Percentiles rank a stretch among this genome's conserved stretches.
phyloP scores from a whole-genome alignment of 2,888 invertebrate species.

The Drosophila vallismaia region DNA sequence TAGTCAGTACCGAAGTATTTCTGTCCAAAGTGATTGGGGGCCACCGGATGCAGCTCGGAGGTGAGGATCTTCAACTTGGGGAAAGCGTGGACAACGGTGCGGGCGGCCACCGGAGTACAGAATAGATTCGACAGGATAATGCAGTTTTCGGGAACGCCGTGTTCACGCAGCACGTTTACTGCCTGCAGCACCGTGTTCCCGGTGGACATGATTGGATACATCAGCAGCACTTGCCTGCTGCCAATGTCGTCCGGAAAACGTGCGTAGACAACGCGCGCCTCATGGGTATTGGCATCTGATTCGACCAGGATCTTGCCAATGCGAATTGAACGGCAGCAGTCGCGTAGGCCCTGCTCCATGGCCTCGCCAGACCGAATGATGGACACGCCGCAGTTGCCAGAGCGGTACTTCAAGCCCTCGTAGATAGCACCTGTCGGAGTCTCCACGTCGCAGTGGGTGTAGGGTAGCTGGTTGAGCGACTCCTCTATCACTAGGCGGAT shows the following conservation, averaged over 20 bases:
- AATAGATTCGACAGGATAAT: conserved; percentile 99
- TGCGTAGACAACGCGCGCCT: conserved; percentile 98
- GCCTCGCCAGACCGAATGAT: conserved; percentile 97
- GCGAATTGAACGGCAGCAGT: conserved; percentile 98
- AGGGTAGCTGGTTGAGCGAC: conserved; percentile 96
- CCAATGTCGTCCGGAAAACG: conserved; percentile 98
- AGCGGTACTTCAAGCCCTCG: conserved; percentile 96
- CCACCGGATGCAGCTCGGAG: conserved; percentile 96
- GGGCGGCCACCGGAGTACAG: conserved; percentile 96
- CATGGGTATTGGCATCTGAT: conserved; percentile 97
- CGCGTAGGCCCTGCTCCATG: conserved; percentile 97
- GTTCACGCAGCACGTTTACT: conserved; percentile 96
- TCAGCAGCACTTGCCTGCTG: conserved; percentile 93
- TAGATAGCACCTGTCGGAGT: conserved; percentile 96
- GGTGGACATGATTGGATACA: conserved; percentile 99
- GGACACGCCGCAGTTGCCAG: conserved; percentile 99
- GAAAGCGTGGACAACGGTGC: conserved; percentile 92
- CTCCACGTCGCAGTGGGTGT: conserved; percentile 93
- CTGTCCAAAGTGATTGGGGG: conserved; percentile 99
- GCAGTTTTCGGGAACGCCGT: conserved; percentile 96
- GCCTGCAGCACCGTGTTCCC: conserved; percentile 98
- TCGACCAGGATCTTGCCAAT: conserved; percentile 99
- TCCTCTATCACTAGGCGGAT: conserved; percentile 99
- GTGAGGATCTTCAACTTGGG: conserved; percentile 97
- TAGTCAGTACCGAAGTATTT: conserved; percentile 99